These are phyloP conservation scores for Parazoanthus darwini DNA, from an alignment of 92 coral and sea anemone species.

Conservation along the genomic window DNA sequence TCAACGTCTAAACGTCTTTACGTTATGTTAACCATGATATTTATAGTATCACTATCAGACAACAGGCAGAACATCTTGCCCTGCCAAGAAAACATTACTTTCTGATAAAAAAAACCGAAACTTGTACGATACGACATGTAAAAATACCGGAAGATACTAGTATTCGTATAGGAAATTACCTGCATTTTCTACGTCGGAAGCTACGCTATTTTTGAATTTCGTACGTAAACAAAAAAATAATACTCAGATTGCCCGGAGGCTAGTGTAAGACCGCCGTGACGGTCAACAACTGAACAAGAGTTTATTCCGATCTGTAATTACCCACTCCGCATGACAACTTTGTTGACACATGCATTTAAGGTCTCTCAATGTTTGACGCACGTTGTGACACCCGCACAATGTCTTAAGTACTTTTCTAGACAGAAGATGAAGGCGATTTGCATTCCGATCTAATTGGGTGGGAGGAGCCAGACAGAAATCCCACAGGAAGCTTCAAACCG, in stretches of 20 bases:
- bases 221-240: background rate
- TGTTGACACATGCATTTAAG: background rate
- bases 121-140: background rate
- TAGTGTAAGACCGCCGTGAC: background rate
- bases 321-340: background rate
- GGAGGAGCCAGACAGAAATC: conserved; percentile 23
- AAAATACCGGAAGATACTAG: background rate
- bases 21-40: too few species aligned
- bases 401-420: background rate
- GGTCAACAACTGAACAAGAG: background rate
- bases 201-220: background rate
- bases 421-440: conserved; percentile 5
- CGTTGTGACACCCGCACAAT: conserved; percentile 10
- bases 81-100: background rate
- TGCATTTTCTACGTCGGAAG: conserved; percentile 13
- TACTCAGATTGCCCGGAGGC: background rate
- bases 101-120: too few species aligned
- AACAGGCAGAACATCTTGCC: background rate
- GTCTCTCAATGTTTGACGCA: background rate
- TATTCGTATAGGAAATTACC: background rate
- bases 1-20: too few species aligned
- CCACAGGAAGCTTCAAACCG: background rate
- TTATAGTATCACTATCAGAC: too few species aligned
- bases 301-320: background rate
- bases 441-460: conserved; percentile 31